These are phyloP conservation scores for Atrichornis clamosus DNA, from an alignment of 2,113 vertebrate genomes.

Conservation along the genomic window DNA sequence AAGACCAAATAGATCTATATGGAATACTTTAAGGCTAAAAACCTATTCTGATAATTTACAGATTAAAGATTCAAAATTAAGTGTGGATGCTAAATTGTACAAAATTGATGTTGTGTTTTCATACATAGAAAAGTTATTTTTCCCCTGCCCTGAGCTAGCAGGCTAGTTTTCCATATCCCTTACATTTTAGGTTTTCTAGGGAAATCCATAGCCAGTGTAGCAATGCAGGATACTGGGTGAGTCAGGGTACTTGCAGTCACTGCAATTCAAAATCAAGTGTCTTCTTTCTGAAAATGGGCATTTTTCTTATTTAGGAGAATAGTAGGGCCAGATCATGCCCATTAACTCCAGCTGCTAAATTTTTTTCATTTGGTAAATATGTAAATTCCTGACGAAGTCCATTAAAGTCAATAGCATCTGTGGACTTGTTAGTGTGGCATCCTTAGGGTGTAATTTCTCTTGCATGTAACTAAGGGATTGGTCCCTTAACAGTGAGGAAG, in stretches of 20 bases:
- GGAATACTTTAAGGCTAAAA: not conserved
- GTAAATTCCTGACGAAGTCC: not conserved
- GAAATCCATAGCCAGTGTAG: too few species aligned
- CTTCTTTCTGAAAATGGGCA: not conserved
- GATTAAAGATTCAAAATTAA: not conserved
- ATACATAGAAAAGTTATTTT: not conserved
- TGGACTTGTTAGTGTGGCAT: not conserved
- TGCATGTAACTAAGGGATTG: not conserved
- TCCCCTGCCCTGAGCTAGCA: not conserved
- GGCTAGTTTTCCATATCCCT: not conserved
- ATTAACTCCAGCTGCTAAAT: not conserved
- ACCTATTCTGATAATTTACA: not conserved
- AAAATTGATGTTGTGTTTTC: not conserved
- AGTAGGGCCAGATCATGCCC: not conserved
- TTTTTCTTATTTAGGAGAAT: not conserved
- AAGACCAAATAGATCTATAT: not conserved
- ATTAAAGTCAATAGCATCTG: not conserved
- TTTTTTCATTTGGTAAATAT: not conserved
- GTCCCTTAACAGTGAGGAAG: not conserved
- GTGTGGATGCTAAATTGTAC: not conserved
- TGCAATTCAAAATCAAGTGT: not conserved
- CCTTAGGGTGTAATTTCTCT: not conserved
- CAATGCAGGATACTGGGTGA: accelerated
- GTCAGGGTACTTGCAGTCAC: not conserved
- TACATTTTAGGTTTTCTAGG: not conserved